Percentiles rank a stretch among this genome's conserved stretches.
Conservation (phyloP, 2,888 invertebrate genomes). For the Leucophora obtusa region DNA sequence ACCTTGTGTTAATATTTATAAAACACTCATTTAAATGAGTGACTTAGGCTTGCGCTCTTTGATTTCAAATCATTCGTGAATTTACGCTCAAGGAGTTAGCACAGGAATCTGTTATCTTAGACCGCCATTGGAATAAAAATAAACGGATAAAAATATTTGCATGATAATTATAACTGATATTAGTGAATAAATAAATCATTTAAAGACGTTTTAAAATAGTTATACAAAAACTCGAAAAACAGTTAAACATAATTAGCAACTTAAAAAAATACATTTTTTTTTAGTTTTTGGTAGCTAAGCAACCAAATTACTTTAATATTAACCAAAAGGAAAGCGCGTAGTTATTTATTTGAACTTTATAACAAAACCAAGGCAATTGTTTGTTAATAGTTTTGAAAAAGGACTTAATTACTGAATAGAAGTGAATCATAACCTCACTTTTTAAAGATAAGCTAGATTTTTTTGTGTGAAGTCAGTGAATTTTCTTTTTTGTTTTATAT, state of each 20-base stretch:
- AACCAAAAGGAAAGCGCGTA: slow-evolving; percentile 46
- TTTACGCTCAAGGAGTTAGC: slow-evolving; percentile 60
- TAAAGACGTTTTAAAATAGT: background rate
- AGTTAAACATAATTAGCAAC: slow-evolving; percentile 5
- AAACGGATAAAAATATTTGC: background rate
- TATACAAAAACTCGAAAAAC: background rate
- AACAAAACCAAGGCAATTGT: slow-evolving; percentile 49
- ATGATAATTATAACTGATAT: background rate
- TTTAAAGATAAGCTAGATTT: slow-evolving; percentile 15
- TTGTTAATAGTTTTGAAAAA: background rate
- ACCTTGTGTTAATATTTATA: slow-evolving; percentile 15
- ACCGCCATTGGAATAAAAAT: background rate
- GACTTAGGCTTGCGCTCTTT: slow-evolving; percentile 56
- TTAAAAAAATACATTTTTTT: slow-evolving; percentile 14
- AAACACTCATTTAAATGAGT: slow-evolving; percentile 46
- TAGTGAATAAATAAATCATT: background rate
- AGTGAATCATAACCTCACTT: slow-evolving; percentile 34
- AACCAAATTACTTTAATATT: slow-evolving; percentile 31
- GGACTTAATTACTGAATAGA: background rate
- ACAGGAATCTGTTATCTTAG: background rate
- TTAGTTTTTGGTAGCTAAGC: slow-evolving; percentile 41
- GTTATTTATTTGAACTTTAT: slow-evolving; percentile 61
- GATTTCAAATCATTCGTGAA: slow-evolving; percentile 69
- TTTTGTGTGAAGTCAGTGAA: background rate
- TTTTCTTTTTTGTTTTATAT: background rate